Percentiles rank a stretch among this genome's conserved stretches.
phyloP scores from a whole-genome alignment of 2,888 invertebrate species.

The Esperia sulphurella region DNA sequence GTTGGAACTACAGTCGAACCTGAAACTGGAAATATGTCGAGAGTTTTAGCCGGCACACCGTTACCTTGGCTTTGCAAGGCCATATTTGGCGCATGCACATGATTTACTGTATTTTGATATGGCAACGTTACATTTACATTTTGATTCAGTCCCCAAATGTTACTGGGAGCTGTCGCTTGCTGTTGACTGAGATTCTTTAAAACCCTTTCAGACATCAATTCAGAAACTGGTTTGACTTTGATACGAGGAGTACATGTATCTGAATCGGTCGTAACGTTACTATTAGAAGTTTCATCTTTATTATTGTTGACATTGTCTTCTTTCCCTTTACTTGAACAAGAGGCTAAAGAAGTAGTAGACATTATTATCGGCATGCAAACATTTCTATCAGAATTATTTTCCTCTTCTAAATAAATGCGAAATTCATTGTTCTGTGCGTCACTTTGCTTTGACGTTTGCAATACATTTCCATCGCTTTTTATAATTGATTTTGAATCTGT shows the following conservation, averaged over 20 bases:
- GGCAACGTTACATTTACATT: constrained; percentile 1
- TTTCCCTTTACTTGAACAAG: neutral
- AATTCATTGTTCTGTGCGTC: constrained; percentile 1
- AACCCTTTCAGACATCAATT: constrained; percentile 50
- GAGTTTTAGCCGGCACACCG: neutral
- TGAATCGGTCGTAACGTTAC: constrained; percentile 6
- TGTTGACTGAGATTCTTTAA: constrained; percentile 26
- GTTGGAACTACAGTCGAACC: neutral
- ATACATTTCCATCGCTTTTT: neutral
- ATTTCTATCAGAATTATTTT: constrained; percentile 13
- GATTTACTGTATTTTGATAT: neutral
- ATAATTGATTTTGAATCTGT: constrained; percentile 11
- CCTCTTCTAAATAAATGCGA: neutral
- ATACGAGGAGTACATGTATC: constrained; percentile 41
- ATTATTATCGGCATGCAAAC: constrained; percentile 53
- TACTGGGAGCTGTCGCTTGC: neutral
- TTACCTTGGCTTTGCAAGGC: neutral
- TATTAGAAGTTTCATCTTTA: neutral
- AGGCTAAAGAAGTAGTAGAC: constrained; percentile 49
- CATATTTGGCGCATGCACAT: neutral
- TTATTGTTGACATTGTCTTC: neutral
- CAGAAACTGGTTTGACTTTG: constrained; percentile 61
- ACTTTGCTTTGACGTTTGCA: neutral
- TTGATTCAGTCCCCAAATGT: constrained; percentile 6
- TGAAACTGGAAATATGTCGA: neutral